Percentiles rank a stretch among this genome's conserved stretches.
These are phyloP conservation scores for Balaenoptera acutorostrata DNA, from an alignment of 2,113 vertebrate species.

Conservation along the genomic window DNA sequence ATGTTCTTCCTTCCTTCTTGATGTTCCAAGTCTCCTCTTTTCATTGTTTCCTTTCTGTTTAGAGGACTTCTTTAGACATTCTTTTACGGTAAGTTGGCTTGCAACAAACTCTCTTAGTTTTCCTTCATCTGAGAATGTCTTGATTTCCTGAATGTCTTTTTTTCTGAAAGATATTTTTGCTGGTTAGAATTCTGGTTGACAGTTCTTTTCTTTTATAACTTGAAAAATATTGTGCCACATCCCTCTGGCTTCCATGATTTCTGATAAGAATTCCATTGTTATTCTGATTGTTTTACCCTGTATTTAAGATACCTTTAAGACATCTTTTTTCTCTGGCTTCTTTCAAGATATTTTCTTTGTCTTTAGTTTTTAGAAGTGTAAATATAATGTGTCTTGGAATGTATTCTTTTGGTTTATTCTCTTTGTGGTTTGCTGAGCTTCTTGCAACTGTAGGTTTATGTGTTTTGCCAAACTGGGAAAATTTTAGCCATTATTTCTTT, in stretches of 20 bases:
- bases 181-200: too few species aligned
- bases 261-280: background rate
- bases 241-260: background rate
- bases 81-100: background rate
- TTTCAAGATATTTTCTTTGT: background rate
- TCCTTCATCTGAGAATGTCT: too few species aligned
- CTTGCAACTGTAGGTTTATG: background rate
- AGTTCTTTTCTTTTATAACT: too few species aligned
- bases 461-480: background rate
- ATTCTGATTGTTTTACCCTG: background rate
- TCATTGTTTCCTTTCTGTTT: background rate
- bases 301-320: background rate
- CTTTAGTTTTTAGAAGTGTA: background rate
- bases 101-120: too few species aligned
- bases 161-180: too few species aligned
- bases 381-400: background rate
- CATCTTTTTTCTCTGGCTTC: too few species aligned
- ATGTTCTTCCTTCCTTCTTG: too few species aligned
- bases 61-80: background rate
- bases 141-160: too few species aligned
- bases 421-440: background rate
- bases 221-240: background rate
- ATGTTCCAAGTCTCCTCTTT: background rate
- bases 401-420: background rate
- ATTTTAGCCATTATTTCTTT: too few species aligned